Evolutionary conservation across 2,113 vertebrate genomes (phyloP), one percentile per base, ranked within the genome.

Genomic region (Taurulus bubalis): DNA sequence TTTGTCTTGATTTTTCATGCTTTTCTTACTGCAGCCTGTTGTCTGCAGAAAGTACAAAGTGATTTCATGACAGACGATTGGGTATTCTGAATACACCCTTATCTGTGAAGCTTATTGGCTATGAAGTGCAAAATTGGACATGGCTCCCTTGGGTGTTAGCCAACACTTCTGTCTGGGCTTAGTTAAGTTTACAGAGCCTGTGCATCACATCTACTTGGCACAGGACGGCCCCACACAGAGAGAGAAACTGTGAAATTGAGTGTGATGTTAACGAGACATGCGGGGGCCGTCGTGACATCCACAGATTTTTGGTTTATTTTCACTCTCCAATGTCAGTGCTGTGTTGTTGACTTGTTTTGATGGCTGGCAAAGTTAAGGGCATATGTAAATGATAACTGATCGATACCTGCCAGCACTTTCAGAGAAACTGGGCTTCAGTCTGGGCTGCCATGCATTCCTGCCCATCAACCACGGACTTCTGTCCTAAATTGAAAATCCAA

Each of bases 401-500:
- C 75, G 55, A 90, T 88, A 85, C 70, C 73, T 86, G 82, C 81
- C 74, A 83, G 62, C 15, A 32, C 11, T 67, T 4, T n/a, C 36
- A 80, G 64, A 74, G 66, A 80, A 80, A 76, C 55, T 20, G 26
- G 51, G 69, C 70, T 56, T 80, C 18, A 18, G 71, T 49, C 55
- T 34, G 36, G 69, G 65, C 78, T 36, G 67, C 68, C 49, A 32
- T 70, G 59, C 75, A 78, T 79, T 69, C 65, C 69, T 70, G 71
- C 77, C 88, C 14, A 72, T 88, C 83, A 89, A 67, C 42, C 79
- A 70, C 6, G 6, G 79, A 75, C 76, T 75, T 86, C 68, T 83
- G 63, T 66, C 79, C 68, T 72, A 80, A 89, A 89, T 80, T 84
- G 79, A 75, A 90, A 92, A 91, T 92, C 86, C 84, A 86, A 87